Percentiles rank a stretch among this genome's conserved stretches.
These are phyloP conservation scores for Acanthoscelides obtectus DNA, from an alignment of 2,888 invertebrate genomes.

Conservation along the genomic window DNA sequence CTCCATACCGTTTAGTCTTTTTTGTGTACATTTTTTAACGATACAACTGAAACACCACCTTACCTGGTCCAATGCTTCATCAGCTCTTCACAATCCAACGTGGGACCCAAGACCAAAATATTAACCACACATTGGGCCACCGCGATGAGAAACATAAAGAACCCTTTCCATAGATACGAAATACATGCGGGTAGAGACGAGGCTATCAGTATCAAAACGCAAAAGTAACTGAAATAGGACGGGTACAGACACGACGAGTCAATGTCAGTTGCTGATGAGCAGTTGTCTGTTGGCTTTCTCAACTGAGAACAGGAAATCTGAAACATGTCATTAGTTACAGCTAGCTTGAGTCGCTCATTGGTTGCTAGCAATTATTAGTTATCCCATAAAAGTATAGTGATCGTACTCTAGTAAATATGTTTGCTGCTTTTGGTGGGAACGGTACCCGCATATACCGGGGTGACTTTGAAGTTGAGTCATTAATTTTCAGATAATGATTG, in stretches of 20 bases:
- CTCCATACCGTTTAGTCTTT: too few relatives aligned
- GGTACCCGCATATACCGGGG: too few relatives aligned
- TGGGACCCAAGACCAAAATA: slow-evolving; percentile 51
- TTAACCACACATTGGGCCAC: slow-evolving; percentile 58
- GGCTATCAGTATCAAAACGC: slow-evolving; percentile 63
- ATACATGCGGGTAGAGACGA: slow-evolving; percentile 68
- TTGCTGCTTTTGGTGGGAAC: too few relatives aligned
- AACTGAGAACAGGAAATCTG: slow-evolving; percentile 38
- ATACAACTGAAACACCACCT: slow-evolving; percentile 3
- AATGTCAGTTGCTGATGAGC: slow-evolving; percentile 39
- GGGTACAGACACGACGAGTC: slow-evolving; percentile 59
- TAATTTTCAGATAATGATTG: too few relatives aligned
- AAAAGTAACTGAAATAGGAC: slow-evolving; percentile 69
- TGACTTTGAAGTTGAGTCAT: too few relatives aligned
- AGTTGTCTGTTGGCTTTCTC: slow-evolving; percentile 34
- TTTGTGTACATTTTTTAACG: too few relatives aligned
- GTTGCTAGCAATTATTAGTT: too few relatives aligned
- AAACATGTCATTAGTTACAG: background rate
- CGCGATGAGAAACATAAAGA: slow-evolving; percentile 59
- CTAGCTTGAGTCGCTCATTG: too few relatives aligned
- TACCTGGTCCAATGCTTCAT: slow-evolving; percentile 45
- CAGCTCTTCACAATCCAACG: slow-evolving; percentile 56
- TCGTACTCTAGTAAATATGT: too few relatives aligned
- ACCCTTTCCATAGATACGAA: slow-evolving; percentile 64
- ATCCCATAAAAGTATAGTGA: too few relatives aligned